These are phyloP conservation scores for Mastigias papua DNA, from an alignment of 30 jellyfish, hydroid and myxozoan genomes.

Conservation along the genomic window DNA sequence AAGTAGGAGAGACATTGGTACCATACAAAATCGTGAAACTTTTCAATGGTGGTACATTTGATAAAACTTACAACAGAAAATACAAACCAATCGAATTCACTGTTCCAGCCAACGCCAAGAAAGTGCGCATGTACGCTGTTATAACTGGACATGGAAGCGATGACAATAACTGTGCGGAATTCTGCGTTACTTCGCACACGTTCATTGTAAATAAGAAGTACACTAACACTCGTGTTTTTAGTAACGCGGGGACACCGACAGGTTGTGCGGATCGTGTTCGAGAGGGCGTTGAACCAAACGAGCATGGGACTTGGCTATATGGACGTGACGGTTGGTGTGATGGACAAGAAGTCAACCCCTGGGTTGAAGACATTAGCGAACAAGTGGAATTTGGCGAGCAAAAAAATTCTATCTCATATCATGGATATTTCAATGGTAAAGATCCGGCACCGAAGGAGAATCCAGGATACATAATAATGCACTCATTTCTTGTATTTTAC, in stretches of 20 bases:
- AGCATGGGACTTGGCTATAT: slow-evolving; percentile 98
- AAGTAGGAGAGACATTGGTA: slow-evolving; percentile 37
- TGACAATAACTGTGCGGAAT: slow-evolving; percentile 96
- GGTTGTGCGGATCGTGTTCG: slow-evolving; percentile 98
- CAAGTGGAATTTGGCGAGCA: slow-evolving; percentile 78
- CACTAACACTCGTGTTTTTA: slow-evolving; percentile 89
- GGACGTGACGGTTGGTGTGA: slow-evolving; percentile 99
- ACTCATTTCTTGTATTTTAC: slow-evolving; percentile 87
- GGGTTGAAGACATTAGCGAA: slow-evolving; percentile 95
- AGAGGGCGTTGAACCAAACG: slow-evolving; percentile 97
- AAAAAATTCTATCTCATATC: slow-evolving; percentile 66
- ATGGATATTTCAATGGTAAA: slow-evolving; percentile 90
- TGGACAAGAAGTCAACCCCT: slow-evolving; percentile 97
- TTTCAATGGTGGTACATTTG: slow-evolving; percentile 93
- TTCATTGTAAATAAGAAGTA: slow-evolving; percentile 76
- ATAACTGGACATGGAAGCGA: slow-evolving; percentile 99
- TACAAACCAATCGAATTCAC: slow-evolving; percentile 71
- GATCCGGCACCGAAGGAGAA: slow-evolving; percentile 89
- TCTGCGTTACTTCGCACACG: slow-evolving; percentile 96
- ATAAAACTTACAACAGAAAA: slow-evolving; percentile 81
- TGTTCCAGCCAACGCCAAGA: slow-evolving; percentile 79
- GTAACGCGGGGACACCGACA: slow-evolving; percentile 96
- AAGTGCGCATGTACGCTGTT: slow-evolving; percentile 79
- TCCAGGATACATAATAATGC: slow-evolving; percentile 97
- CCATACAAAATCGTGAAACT: slow-evolving; percentile 81